Conservation (phyloP, 2,113 vertebrate genomes). For the Hippocampus zosterae region DNA sequence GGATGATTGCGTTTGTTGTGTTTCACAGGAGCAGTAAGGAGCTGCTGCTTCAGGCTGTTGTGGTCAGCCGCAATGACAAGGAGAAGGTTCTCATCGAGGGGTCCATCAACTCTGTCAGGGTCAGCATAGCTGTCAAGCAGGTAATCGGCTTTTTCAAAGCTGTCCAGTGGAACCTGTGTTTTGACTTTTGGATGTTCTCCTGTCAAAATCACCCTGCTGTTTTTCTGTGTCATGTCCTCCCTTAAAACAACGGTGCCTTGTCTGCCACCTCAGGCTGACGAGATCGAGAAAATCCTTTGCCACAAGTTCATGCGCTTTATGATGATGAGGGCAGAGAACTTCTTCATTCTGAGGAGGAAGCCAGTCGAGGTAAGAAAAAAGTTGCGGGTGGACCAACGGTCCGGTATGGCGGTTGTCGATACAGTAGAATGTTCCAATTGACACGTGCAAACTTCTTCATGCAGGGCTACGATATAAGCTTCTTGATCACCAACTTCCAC, state of each 20-base stretch:
- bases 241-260: not conserved
- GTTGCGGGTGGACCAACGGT: not conserved
- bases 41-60: conserved; percentile 90
- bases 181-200: not conserved
- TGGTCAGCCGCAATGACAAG: conserved; percentile 97
- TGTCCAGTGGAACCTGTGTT: not conserved
- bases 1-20: not conserved
- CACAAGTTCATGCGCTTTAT: conserved; percentile 99
- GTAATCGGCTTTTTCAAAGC: conserved; percentile 56
- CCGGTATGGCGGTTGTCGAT: too few relatives aligned
- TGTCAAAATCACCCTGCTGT: not conserved
- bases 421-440: not conserved
- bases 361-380: conserved; percentile 84
- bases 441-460: not conserved
- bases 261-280: conserved; percentile 79
- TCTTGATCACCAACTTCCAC: conserved; percentile 99
- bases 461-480: conserved; percentile 98
- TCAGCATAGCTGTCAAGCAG: conserved; percentile 99
- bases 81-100: conserved; percentile 97
- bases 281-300: conserved; percentile 98
- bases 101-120: conserved; percentile 96
- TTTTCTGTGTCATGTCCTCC: not conserved
- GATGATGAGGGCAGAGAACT: conserved; percentile 99
- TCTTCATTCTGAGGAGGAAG: conserved; percentile 96
- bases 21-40: conserved; percentile 91